A percentile compares a stretch with the other conserved stretches of the same genome.
phyloP scores from a whole-genome alignment of 2,888 invertebrate genomes.

The Drosophila acutilabella region DNA sequence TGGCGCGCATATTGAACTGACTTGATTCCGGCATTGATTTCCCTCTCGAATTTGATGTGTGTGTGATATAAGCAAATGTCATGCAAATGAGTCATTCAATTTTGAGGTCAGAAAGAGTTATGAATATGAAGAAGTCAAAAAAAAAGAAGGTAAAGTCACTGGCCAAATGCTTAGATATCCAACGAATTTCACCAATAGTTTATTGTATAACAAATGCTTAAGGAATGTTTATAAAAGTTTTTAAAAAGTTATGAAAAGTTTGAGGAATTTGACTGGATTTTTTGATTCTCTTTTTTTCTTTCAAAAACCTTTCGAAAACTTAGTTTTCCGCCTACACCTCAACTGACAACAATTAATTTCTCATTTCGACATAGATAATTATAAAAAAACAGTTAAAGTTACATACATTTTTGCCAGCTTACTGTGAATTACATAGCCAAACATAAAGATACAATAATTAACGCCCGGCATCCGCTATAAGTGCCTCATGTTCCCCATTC shows the following conservation, averaged over 20 bases:
- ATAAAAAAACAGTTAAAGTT: constrained; percentile 52
- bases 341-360: constrained; percentile 44
- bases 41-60: constrained; percentile 10
- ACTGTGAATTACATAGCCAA: constrained; percentile 54
- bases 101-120: constrained; percentile 17
- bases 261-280: too few species aligned
- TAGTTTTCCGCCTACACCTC: not conserved
- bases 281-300: not conserved
- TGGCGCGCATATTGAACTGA: not conserved
- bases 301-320: not conserved
- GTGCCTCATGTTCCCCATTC: constrained; percentile 38
- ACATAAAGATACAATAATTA: constrained; percentile 53
- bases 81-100: constrained; percentile 75
- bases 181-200: not conserved
- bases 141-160: constrained; percentile 1
- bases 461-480: constrained; percentile 50
- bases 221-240: not conserved
- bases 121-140: constrained; percentile 15
- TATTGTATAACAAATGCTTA: not conserved
- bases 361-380: constrained; percentile 45
- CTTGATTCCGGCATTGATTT: constrained; percentile 35
- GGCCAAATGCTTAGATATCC: not conserved
- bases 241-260: too few species aligned
- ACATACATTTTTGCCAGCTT: constrained; percentile 23
- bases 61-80: constrained; percentile 59